Conservation (phyloP, 2,888 invertebrate species). For the Rotaria magnacalcarata region DNA sequence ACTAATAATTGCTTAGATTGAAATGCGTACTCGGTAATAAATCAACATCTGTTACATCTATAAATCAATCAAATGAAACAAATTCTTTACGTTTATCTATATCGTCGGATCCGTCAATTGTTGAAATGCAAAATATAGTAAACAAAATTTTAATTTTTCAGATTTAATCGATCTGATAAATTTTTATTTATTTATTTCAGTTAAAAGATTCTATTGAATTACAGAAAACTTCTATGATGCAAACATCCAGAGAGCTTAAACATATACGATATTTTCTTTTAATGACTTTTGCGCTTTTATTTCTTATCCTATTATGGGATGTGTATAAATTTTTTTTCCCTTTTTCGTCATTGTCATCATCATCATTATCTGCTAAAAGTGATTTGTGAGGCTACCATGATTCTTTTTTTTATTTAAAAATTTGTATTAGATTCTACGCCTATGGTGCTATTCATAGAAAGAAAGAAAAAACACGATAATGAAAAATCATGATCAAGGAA, state of each 20-base stretch:
- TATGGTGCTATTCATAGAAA: not conserved
- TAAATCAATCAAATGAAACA: not conserved
- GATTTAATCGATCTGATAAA: not conserved
- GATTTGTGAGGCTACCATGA: not conserved
- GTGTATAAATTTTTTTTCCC: conserved; percentile 15
- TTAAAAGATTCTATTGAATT: not conserved
- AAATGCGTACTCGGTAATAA: not conserved
- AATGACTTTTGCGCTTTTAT: not conserved
- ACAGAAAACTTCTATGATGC: not conserved
- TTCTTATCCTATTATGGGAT: conserved; percentile 6
- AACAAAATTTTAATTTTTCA: not conserved
- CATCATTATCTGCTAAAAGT: not conserved
- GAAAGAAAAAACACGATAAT: not conserved
- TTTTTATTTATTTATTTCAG: not conserved
- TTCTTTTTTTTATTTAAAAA: not conserved
- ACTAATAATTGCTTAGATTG: not conserved
- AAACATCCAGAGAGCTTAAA: not conserved
- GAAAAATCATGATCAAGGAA: not conserved
- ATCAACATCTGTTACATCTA: not conserved
- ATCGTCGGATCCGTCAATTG: not conserved
- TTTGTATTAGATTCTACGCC: not conserved
- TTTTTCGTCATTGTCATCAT: not conserved
- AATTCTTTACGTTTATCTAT: not conserved
- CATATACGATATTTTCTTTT: not conserved
- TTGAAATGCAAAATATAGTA: conserved; percentile 29